phyloP scores from a whole-genome alignment of 2,113 vertebrate species.

The Hypocryptadius cinnamomeus region DNA sequence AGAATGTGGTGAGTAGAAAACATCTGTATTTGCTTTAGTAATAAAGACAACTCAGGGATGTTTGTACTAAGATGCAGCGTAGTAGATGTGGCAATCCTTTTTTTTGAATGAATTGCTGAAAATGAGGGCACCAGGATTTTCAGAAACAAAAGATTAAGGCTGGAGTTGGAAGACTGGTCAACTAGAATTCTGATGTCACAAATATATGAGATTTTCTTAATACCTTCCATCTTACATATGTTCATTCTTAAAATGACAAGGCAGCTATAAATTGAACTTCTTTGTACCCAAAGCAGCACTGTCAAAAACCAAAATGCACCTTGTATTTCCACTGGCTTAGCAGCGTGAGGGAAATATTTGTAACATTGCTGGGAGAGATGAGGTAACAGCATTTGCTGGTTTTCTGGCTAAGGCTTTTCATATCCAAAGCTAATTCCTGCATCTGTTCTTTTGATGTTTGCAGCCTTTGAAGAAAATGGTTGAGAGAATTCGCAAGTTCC shows the following conservation, averaged over 20 bases:
- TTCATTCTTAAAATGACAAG: not conserved
- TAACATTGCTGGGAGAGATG: not conserved
- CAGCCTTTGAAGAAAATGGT: slow-evolving; percentile 99
- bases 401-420: not conserved
- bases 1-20: slow-evolving; percentile 81
- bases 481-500: slow-evolving; percentile 96
- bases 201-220: not conserved
- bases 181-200: not conserved
- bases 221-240: not conserved
- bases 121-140: not conserved
- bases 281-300: not conserved
- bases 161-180: not conserved
- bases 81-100: not conserved
- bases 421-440: not conserved
- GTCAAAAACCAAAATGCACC: not conserved
- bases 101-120: not conserved
- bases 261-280: not conserved
- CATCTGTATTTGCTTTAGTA: fast-evolving
- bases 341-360: not conserved
- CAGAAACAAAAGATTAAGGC: not conserved
- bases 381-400: not conserved
- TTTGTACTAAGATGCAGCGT: fast-evolving
- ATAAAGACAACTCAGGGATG: not conserved
- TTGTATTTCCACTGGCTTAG: not conserved
- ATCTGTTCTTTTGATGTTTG: not conserved